phyloP scores from a whole-genome alignment of 92 coral and sea anemone genomes.

The Porites rus region DNA sequence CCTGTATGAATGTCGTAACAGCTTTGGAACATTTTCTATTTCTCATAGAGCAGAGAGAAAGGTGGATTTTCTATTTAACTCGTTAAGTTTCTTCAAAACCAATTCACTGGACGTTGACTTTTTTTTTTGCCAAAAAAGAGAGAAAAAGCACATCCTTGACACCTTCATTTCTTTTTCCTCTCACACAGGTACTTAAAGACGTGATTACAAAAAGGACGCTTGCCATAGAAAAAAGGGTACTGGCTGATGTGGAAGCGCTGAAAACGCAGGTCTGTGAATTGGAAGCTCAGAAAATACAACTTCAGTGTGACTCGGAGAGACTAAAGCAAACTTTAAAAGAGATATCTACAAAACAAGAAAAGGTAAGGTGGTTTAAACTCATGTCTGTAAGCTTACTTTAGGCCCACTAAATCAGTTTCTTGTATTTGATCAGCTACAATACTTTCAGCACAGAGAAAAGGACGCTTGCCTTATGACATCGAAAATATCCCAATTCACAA shows the following conservation, averaged over 20 bases:
- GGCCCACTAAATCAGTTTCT: too few relatives aligned
- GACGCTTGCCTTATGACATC: too few relatives aligned
- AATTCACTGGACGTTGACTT: not conserved
- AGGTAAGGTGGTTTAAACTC: not conserved
- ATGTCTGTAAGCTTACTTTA: too few relatives aligned
- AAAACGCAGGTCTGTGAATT: constrained; percentile 23
- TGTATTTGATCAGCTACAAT: too few relatives aligned
- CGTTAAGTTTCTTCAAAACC: not conserved
- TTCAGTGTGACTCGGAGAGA: constrained; percentile 23
- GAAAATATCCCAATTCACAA: too few relatives aligned
- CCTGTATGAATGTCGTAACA: too few relatives aligned
- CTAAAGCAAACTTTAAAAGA: constrained; percentile 16
- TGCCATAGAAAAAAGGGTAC: constrained; percentile 13
- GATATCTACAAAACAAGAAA: constrained; percentile 7
- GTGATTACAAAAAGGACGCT: constrained; percentile 28
- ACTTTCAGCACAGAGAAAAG: too few relatives aligned
- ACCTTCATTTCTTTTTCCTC: not conserved
- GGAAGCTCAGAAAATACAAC: constrained; percentile 21
- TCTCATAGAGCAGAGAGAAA: not conserved
- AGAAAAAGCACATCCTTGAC: not conserved
- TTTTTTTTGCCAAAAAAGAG: too few relatives aligned
- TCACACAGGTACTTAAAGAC: constrained; percentile 31
- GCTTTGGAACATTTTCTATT: too few relatives aligned
- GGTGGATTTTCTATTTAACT: not conserved
- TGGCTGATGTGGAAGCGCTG: constrained; percentile 25